These are phyloP conservation scores for Danaus chrysippus DNA, from an alignment of 2,888 invertebrate genomes.

Conservation along the genomic window DNA sequence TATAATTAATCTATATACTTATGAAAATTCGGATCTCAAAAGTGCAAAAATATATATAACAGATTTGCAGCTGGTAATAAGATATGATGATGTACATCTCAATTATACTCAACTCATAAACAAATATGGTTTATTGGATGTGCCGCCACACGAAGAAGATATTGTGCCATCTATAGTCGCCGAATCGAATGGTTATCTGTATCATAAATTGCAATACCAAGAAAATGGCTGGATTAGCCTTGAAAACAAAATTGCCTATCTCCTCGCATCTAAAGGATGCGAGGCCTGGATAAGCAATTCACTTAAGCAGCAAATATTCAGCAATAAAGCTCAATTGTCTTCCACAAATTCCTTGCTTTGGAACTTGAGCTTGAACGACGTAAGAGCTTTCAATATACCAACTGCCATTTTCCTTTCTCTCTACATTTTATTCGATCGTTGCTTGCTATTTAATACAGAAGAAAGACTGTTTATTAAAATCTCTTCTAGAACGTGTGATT, in stretches of 20 bases:
- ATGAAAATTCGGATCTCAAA: slow-evolving; percentile 12
- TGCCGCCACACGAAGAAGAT: slow-evolving; percentile 11
- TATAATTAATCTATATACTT: slow-evolving; percentile 21
- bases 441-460: too few relatives aligned
- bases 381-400: slow-evolving; percentile 41
- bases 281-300: slow-evolving; percentile 42
- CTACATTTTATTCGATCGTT: too few relatives aligned
- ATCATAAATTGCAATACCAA: too few relatives aligned
- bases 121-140: slow-evolving; percentile 24
- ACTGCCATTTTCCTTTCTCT: slow-evolving; percentile 10
- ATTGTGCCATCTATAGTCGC: background rate
- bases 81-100: slow-evolving; percentile 18
- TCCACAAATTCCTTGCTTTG: slow-evolving; percentile 42
- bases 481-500: too few relatives aligned
- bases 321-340: slow-evolving; percentile 26
- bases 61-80: slow-evolving; percentile 13
- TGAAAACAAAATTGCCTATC: slow-evolving; percentile 31
- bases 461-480: too few relatives aligned
- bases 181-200: too few relatives aligned
- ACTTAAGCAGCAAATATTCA: slow-evolving; percentile 63
- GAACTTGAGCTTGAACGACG: slow-evolving; percentile 42
- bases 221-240: slow-evolving; percentile 50
- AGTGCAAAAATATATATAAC: slow-evolving; percentile 13
- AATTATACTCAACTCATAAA: slow-evolving; percentile 40
- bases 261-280: slow-evolving; percentile 36